Conservation (phyloP, 2,113 vertebrate species). For the Pyxicephalus adspersus region DNA sequence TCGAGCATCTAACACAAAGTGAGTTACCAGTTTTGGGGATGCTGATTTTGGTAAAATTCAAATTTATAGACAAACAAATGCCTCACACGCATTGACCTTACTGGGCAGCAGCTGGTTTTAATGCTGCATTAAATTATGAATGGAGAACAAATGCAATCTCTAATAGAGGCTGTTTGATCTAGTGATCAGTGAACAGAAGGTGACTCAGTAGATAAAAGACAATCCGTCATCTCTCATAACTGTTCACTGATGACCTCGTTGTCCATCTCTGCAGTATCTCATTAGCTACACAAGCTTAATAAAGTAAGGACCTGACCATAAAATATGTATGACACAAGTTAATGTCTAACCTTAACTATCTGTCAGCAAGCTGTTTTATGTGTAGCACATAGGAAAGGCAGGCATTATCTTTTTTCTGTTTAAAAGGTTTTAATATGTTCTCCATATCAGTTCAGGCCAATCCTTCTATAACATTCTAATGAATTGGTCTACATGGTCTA, state of each 20-base stretch:
- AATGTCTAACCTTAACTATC: background rate
- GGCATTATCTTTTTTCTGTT: no score
- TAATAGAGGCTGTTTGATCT: slow-evolving; percentile 15
- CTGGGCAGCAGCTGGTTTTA: slow-evolving; percentile 33
- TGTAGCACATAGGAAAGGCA: background rate
- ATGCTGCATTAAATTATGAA: slow-evolving; percentile 39
- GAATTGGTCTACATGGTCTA: no score
- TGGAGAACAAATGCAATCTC: slow-evolving; percentile 43
- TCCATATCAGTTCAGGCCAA: no score
- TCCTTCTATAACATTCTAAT: no score
- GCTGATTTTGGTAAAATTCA: no score
- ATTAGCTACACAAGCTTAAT: slow-evolving; percentile 30
- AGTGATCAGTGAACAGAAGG: slow-evolving; percentile 39
- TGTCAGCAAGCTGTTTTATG: background rate
- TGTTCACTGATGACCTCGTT: background rate
- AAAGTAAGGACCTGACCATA: slow-evolving; percentile 16
- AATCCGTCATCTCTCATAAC: slow-evolving; percentile 27
- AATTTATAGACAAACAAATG: background rate
- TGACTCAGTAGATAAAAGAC: slow-evolving; percentile 13
- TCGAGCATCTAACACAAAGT: no score
- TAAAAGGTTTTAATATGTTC: no score
- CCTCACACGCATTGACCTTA: slow-evolving; percentile 2
- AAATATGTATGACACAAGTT: slow-evolving; percentile 24
- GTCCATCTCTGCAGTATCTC: slow-evolving; percentile 1
- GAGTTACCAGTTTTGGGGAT: no score